Conservation (phyloP, 1,140 invertebrate genomes). For the Capitella teleta region DNA sequence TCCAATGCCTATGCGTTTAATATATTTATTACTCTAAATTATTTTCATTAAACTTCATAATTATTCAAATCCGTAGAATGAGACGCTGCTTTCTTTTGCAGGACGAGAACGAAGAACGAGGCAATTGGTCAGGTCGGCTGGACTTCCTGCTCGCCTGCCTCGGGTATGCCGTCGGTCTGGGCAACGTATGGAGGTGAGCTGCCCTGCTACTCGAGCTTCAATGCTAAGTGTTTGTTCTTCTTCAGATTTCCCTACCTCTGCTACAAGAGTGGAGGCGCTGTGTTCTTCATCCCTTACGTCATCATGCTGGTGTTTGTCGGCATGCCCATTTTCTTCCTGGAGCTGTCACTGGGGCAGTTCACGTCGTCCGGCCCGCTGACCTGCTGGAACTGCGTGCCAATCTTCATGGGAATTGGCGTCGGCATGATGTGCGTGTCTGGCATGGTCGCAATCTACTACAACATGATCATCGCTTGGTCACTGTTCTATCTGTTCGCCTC, state of each 20-base stretch:
- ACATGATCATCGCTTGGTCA: conserved; percentile 41
- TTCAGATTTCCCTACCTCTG: conserved; percentile 79
- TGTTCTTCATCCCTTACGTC: conserved; percentile 57
- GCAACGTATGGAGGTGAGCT: no score
- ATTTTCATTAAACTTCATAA: no score
- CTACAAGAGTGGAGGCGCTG: conserved; percentile 76
- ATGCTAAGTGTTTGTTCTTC: no score
- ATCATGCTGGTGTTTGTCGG: conserved; percentile 54
- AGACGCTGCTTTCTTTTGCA: no score
- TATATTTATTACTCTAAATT: no score
- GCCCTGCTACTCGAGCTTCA: no score
- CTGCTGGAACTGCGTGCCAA: conserved; percentile 65
- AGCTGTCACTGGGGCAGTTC: conserved; percentile 66
- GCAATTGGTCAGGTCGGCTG: no score
- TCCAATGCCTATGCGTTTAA: no score
- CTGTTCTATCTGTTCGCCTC: conserved; percentile 38
- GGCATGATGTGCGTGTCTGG: conserved; percentile 72
- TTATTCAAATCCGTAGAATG: no score
- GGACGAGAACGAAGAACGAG: no score
- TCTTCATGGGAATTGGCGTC: conserved; percentile 69
- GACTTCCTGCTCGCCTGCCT: no score
- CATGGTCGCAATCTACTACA: conserved; percentile 57
- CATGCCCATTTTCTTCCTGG: conserved; percentile 61
- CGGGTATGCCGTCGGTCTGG: no score
- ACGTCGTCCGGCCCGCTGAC: conserved; percentile 63